A percentile compares a stretch with the other conserved stretches of the same genome.
Conservation (phyloP, 2,113 vertebrate species). For the Lontra canadensis region DNA sequence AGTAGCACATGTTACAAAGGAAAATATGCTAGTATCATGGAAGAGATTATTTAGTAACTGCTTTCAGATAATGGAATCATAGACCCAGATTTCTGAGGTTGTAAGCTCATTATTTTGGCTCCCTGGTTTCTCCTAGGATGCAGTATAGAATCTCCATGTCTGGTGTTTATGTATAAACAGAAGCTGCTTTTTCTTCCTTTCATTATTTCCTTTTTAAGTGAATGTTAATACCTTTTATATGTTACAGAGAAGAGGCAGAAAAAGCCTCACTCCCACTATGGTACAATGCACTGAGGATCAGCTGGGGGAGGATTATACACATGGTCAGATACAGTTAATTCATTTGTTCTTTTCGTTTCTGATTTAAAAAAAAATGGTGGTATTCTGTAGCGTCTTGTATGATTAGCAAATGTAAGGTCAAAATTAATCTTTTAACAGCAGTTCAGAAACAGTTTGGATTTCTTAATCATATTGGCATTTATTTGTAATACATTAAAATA, state of each 20-base stretch:
- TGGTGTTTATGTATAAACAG: conserved; percentile 79
- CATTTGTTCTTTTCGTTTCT: conserved; percentile 45
- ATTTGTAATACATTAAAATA: neutral
- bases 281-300: neutral
- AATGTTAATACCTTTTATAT: conserved; percentile 71
- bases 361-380: conserved; percentile 26
- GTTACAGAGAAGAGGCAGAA: conserved; percentile 56
- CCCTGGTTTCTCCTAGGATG: conserved; percentile 75
- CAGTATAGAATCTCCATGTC: conserved; percentile 1
- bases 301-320: neutral
- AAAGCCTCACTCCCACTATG: conserved; percentile 48
- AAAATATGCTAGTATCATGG: neutral
- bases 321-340: conserved; percentile 39
- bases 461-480: neutral
- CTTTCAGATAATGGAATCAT: conserved; percentile 61
- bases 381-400: conserved; percentile 23
- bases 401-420: conserved; percentile 41
- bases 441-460: conserved; percentile 51
- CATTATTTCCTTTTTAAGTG: conserved; percentile 59
- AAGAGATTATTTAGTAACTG: conserved; percentile 47
- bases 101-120: conserved; percentile 68
- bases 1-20: neutral
- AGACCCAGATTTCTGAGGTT: conserved; percentile 52
- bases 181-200: conserved; percentile 63
- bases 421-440: conserved; percentile 36